Base-by-base conservation (phyloP, 2,113 vertebrate species). In the Oryzias javanicus region DNA sequence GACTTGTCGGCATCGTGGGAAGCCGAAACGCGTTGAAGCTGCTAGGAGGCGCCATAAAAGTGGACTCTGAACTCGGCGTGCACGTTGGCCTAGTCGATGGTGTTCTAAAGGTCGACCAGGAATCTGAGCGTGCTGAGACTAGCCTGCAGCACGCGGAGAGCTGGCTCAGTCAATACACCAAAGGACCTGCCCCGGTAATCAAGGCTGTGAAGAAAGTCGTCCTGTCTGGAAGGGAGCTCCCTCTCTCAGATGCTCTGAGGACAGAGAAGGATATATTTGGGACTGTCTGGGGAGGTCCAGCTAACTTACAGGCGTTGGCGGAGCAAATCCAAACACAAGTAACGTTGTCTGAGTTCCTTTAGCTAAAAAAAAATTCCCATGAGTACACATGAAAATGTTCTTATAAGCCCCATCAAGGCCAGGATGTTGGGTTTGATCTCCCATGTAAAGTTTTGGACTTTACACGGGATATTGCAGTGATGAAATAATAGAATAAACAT, bases 281-380 rank as follows among this genome's bases (percentile, higher is more conserved):
- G 72, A 94, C 89, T 1, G 78, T 99, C 13, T 99, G 97, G 96
- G 97, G 96, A 0, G 94, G 92, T 3, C 92, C 93, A 6, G 94
- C 91, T 47, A 95, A 98, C 79, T 72, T 95, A 62, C 76, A 94
- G 71, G 97, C 96, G 1, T 64, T 98, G 87, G 81, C 81, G 82
- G 82, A 85, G 70, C 76, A 91, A 82, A 49, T 78, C 83, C 41
- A 86, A 96, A 86, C 93, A 94, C 72, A 96, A 93, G 53, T 95
- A 78, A 95, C 16, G 14, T 14, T 6, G 58, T 16, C 2, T 7
- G 17, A 15, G 3, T 29, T 6, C 14, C 17, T 22, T 29, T 14
- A 3, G 49, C 6, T 5, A 35, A 13, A 47, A 1, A 13, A 16
- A 50, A n/a, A 22, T 48, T 24, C 18, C 7, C 40, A 20, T 8